These are phyloP conservation scores for Columba livia DNA, from an alignment of 2,113 vertebrate genomes.

Conservation along the genomic window DNA sequence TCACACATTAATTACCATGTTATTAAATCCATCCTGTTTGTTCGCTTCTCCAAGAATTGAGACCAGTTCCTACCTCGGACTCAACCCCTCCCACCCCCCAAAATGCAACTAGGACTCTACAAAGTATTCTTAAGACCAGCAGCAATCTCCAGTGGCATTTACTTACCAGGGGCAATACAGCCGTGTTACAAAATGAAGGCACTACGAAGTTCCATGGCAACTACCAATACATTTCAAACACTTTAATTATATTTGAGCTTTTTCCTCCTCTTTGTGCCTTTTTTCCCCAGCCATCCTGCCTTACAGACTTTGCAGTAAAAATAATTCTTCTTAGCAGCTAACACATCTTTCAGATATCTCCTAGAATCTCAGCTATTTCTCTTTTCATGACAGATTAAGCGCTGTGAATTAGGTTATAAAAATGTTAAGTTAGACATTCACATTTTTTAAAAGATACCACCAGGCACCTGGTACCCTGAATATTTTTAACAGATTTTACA, in stretches of 20 bases:
- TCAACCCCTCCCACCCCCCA: neutral
- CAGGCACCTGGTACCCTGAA: neutral
- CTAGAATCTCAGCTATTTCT: neutral
- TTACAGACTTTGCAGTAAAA: neutral
- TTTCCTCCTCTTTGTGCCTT: neutral
- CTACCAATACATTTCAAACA: neutral
- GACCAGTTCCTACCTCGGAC: neutral
- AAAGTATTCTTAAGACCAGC: neutral
- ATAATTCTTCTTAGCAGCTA: neutral
- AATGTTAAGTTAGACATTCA: neutral
- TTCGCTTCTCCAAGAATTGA: neutral
- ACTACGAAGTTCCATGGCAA: neutral
- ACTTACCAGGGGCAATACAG: neutral
- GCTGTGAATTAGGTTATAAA: neutral
- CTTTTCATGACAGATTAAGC: neutral
- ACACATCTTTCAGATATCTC: neutral
- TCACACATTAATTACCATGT: neutral
- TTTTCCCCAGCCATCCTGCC: neutral
- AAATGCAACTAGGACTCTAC: neutral
- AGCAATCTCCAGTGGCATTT: neutral
- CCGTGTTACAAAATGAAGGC: neutral
- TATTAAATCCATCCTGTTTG: slow-evolving; percentile 52
- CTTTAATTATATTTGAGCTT: neutral
- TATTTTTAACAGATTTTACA: neutral
- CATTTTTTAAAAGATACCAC: neutral